phyloP scores from a whole-genome alignment of 2,888 invertebrate genomes.

The Torymus aiolomorphi region DNA sequence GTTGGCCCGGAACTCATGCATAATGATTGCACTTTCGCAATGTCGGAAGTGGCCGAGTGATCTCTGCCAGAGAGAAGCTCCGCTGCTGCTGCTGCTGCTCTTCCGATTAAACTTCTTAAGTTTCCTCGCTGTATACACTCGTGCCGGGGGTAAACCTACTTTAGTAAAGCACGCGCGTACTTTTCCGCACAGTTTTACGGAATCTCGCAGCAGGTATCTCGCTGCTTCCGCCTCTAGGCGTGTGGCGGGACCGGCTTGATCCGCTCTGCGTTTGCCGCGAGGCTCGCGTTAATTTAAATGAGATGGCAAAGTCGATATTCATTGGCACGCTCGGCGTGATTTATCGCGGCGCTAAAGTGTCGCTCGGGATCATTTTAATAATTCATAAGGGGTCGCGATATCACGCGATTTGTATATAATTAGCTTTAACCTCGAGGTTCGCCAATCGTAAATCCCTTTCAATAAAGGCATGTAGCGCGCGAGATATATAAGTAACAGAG shows the following conservation, averaged over 20 bases:
- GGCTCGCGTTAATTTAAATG: too few species aligned
- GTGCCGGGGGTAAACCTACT: slow-evolving; percentile 10
- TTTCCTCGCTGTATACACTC: slow-evolving; percentile 20
- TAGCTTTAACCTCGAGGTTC: too few species aligned
- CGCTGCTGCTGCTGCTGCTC: slow-evolving; percentile 5
- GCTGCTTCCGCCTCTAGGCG: too few species aligned
- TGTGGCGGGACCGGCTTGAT: too few species aligned
- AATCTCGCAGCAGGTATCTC: slow-evolving; percentile 16
- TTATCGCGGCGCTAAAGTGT: too few species aligned
- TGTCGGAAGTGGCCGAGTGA: slow-evolving; percentile 54
- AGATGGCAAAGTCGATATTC: neutral
- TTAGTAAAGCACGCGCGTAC: slow-evolving; percentile 17
- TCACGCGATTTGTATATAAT: too few species aligned
- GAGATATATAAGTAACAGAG: too few species aligned
- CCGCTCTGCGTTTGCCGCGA: too few species aligned
- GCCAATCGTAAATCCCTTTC: too few species aligned
- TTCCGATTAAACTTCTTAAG: slow-evolving; percentile 53
- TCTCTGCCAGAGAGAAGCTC: slow-evolving; percentile 28
- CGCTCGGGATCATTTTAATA: too few species aligned
- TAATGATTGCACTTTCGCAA: slow-evolving; percentile 62
- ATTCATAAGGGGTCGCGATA: too few species aligned
- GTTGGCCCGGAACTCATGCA: slow-evolving; percentile 62
- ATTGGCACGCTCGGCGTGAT: neutral
- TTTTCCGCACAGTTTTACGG: slow-evolving; percentile 32
- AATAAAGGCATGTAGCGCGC: too few species aligned